These are phyloP conservation scores for Suillia variegata DNA, from an alignment of 2,888 invertebrate genomes.

Conservation along the genomic window DNA sequence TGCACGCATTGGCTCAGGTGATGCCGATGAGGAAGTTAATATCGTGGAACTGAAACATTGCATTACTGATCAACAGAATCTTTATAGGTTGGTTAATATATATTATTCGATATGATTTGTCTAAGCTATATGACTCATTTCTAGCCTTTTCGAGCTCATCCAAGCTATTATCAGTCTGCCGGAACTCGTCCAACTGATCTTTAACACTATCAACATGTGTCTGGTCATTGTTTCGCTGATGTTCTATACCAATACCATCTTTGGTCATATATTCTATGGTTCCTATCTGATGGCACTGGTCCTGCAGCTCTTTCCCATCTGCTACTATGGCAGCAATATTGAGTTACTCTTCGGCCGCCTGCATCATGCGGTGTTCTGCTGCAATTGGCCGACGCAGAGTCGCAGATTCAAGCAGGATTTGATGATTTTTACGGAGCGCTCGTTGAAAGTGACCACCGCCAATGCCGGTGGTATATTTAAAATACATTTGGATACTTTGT, in stretches of 20 bases:
- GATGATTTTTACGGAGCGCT: slow-evolving; percentile 34
- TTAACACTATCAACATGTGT: slow-evolving; percentile 32
- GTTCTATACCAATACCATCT: slow-evolving; percentile 28
- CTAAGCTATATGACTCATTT: not conserved
- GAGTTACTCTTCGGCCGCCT: slow-evolving; percentile 23
- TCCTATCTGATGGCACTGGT: slow-evolving; percentile 20
- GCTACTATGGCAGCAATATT: slow-evolving; percentile 33
- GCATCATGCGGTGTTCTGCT: slow-evolving; percentile 31
- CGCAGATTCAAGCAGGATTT: slow-evolving; percentile 19
- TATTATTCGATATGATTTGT: not conserved
- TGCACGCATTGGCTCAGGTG: slow-evolving; percentile 31
- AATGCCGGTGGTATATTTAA: slow-evolving; percentile 35
- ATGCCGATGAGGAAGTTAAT: slow-evolving; percentile 15
- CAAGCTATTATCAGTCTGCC: slow-evolving; percentile 31
- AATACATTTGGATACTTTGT: slow-evolving; percentile 38
- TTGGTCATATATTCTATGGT: slow-evolving; percentile 20
- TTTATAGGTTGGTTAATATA: slow-evolving; percentile 31
- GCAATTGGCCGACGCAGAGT: slow-evolving; percentile 41
- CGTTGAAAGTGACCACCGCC: slow-evolving; percentile 16
- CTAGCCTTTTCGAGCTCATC: slow-evolving; percentile 27
- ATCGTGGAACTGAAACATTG: slow-evolving; percentile 32
- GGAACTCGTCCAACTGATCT: slow-evolving; percentile 37
- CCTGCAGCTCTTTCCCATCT: slow-evolving; percentile 34
- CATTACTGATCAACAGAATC: slow-evolving; percentile 35
- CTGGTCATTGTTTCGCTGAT: slow-evolving; percentile 25